Percentiles rank a stretch among this genome's conserved stretches.
These are phyloP conservation scores for Nycticryphes semicollaris DNA, from an alignment of 2,113 vertebrate species.

Conservation along the genomic window DNA sequence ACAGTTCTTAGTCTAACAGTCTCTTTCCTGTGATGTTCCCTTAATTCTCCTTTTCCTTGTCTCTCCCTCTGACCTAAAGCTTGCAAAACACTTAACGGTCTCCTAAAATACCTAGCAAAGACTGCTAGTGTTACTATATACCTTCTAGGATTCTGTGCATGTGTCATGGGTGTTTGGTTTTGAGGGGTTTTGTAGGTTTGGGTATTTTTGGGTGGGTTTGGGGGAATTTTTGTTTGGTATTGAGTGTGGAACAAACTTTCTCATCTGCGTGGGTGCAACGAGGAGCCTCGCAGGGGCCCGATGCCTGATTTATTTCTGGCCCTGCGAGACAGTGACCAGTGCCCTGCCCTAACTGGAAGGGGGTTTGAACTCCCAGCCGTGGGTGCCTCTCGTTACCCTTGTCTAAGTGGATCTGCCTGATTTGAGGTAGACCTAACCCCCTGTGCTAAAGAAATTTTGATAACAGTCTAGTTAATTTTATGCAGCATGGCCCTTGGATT, in stretches of 20 bases:
- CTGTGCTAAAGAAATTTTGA: neutral
- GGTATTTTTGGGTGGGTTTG: accelerated
- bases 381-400: neutral
- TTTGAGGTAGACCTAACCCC: neutral
- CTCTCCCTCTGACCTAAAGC: neutral
- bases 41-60: neutral
- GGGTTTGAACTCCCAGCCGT: neutral
- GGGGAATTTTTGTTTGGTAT: too few species aligned
- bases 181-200: neutral
- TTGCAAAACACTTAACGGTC: neutral
- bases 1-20: neutral
- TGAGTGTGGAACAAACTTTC: neutral
- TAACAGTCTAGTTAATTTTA: neutral
- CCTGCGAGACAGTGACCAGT: neutral
- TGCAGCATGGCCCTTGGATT: neutral
- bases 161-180: neutral
- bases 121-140: neutral
- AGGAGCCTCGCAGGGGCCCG: neutral
- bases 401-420: neutral
- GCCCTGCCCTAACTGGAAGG: neutral
- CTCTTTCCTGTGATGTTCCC: neutral
- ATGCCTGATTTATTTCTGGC: neutral
- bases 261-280: neutral
- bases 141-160: neutral
- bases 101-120: neutral